Percentiles rank a stretch among this genome's conserved stretches.
These are phyloP conservation scores for Parnassius mnemosyne DNA, from an alignment of 2,888 invertebrate genomes.

Conservation along the genomic window DNA sequence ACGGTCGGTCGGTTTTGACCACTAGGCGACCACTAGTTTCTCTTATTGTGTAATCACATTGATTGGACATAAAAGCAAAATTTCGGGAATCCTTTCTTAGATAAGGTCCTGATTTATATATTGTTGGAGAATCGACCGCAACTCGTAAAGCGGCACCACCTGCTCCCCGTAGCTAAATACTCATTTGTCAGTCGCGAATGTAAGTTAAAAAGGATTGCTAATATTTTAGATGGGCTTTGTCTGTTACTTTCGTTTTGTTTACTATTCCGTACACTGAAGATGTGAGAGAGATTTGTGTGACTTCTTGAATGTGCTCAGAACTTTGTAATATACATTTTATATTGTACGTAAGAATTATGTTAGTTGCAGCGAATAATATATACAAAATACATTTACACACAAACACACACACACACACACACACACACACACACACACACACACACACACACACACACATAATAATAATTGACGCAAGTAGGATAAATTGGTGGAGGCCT, in stretches of 20 bases:
- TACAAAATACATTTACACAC: no score
- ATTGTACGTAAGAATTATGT: not conserved
- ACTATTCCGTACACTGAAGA: conserved; percentile 37
- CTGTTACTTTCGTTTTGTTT: conserved; percentile 49
- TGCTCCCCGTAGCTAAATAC: conserved; percentile 65
- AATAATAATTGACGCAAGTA: not conserved
- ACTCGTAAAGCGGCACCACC: conserved; percentile 52
- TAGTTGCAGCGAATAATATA: no score
- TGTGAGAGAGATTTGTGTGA: conserved; percentile 33
- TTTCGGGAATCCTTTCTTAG: conserved; percentile 37
- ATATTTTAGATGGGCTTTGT: conserved; percentile 69
- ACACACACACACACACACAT: no score
- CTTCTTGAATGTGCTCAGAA: conserved; percentile 21
- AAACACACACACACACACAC: no score
- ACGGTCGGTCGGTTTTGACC: no score
- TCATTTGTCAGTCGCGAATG: conserved; percentile 72
- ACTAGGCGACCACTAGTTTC: no score
- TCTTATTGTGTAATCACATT: conserved; percentile 9
- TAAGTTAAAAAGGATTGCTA: conserved; percentile 74
- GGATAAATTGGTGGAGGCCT: no score
- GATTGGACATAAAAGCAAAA: conserved; percentile 18
- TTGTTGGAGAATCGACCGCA: conserved; percentile 44
- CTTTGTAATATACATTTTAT: conserved; percentile 9
- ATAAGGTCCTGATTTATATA: conserved; percentile 61
- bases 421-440: no score